phyloP scores from a whole-genome alignment of 2,888 invertebrate species.

The Thera britannica region DNA sequence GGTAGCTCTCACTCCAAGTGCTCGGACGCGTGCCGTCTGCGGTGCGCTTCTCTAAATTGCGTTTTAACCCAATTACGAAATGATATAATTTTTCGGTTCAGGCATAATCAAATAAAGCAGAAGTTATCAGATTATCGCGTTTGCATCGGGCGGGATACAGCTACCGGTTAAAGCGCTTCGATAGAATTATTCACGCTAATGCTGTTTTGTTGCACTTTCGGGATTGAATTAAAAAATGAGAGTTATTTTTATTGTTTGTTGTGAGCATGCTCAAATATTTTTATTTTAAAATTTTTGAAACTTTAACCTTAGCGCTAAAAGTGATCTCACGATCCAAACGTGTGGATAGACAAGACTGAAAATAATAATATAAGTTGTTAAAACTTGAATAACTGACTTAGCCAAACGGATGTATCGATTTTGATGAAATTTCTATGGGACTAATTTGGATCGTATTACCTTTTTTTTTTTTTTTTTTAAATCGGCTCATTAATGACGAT shows the following conservation, averaged over 20 bases:
- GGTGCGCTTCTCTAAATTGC: constrained; percentile 81
- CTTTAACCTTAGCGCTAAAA: no score
- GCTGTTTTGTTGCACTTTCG: constrained; percentile 31
- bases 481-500: no score
- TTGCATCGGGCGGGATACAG: constrained; percentile 67
- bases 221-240: constrained; percentile 31
- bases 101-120: constrained; percentile 78
- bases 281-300: no score
- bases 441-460: no score
- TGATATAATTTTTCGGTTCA: constrained; percentile 84
- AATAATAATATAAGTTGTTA: no score
- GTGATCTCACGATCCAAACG: no score
- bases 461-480: no score
- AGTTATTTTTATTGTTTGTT: constrained; percentile 19
- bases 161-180: constrained; percentile 42
- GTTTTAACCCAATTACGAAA: constrained; percentile 82
- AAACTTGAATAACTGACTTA: no score
- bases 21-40: constrained; percentile 69
- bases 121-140: constrained; percentile 79
- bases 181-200: constrained; percentile 54
- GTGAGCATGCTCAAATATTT: constrained; percentile 4
- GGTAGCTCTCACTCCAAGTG: constrained; percentile 48
- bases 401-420: no score
- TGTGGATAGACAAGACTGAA: no score
- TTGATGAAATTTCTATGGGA: no score